Percentiles rank a stretch among this genome's conserved stretches.
Conservation (phyloP, 2,888 invertebrate genomes). For the Dendrolimus pini region DNA sequence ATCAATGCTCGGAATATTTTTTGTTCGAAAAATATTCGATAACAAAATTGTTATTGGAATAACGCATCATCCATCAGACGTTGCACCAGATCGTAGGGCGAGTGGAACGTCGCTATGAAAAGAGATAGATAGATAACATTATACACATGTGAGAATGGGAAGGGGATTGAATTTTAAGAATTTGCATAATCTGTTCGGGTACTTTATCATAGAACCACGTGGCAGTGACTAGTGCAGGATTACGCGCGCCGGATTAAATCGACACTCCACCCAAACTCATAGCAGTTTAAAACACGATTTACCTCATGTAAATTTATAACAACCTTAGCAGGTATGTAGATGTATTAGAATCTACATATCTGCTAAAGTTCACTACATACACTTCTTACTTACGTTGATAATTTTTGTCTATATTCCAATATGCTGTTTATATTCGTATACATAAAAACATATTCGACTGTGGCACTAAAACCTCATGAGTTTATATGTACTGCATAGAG, state of each 20-base stretch:
- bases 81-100: slow-evolving; percentile 60
- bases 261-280: slow-evolving; percentile 29
- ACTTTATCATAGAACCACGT: slow-evolving; percentile 77
- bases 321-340: too few species aligned
- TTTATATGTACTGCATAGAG: too few species aligned
- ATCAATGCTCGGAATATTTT: neutral
- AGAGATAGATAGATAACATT: slow-evolving; percentile 30
- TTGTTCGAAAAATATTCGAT: slow-evolving; percentile 37
- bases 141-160: slow-evolving; percentile 36
- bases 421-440: too few species aligned
- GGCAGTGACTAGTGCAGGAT: slow-evolving; percentile 76
- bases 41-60: slow-evolving; percentile 75
- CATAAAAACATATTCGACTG: too few species aligned
- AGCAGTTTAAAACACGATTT: neutral
- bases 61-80: slow-evolving; percentile 75
- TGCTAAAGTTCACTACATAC: too few species aligned
- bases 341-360: too few species aligned
- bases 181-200: slow-evolving; percentile 74
- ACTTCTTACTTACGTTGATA: too few species aligned
- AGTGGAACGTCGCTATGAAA: slow-evolving; percentile 40
- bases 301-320: neutral
- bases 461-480: too few species aligned
- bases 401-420: too few species aligned
- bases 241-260: slow-evolving; percentile 63
- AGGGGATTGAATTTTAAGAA: slow-evolving; percentile 58